Percentiles rank a stretch among this genome's conserved stretches.
These are phyloP conservation scores for Caenorhabditis remanei DNA, from an alignment of 1,140 invertebrate genomes.

Conservation along the genomic window DNA sequence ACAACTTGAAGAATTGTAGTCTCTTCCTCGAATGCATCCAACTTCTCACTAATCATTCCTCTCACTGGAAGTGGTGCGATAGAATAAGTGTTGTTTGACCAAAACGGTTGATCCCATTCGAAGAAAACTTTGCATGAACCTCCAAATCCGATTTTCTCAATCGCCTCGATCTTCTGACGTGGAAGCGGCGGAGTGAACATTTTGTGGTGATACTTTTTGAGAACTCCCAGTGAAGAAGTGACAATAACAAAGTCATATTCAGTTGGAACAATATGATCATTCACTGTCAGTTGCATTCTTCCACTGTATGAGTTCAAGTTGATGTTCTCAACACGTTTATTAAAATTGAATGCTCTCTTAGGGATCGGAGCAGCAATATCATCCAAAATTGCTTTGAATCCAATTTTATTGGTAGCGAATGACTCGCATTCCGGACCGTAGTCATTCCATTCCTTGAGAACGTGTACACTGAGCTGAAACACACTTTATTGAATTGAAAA, in stretches of 20 bases:
- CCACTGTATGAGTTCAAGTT: slow-evolving; percentile 18
- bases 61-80: slow-evolving; percentile 58
- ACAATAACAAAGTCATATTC: slow-evolving; percentile 67
- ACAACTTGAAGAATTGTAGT: slow-evolving; percentile 61
- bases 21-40: slow-evolving; percentile 61
- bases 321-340: slow-evolving; percentile 57
- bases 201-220: slow-evolving; percentile 64
- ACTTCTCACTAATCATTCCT: slow-evolving; percentile 57
- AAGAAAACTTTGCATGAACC: slow-evolving; percentile 63
- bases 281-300: slow-evolving; percentile 37
- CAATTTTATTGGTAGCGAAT: slow-evolving; percentile 54
- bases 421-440: slow-evolving; percentile 60
- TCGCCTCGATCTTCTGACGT: slow-evolving; percentile 56
- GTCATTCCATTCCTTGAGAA: slow-evolving; percentile 61
- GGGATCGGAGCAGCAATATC: slow-evolving; percentile 31
- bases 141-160: slow-evolving; percentile 64
- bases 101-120: slow-evolving; percentile 58
- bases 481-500: not conserved
- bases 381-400: slow-evolving; percentile 60
- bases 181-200: slow-evolving; percentile 60
- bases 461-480: slow-evolving; percentile 50
- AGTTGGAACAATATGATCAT: slow-evolving; percentile 19
- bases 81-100: slow-evolving; percentile 56
- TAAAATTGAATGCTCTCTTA: slow-evolving; percentile 49
- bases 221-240: slow-evolving; percentile 64